Percentiles rank a stretch among this genome's conserved stretches.
Conservation (phyloP, 2,797 vertebrate genomes). For the Tapera naevia region DNA sequence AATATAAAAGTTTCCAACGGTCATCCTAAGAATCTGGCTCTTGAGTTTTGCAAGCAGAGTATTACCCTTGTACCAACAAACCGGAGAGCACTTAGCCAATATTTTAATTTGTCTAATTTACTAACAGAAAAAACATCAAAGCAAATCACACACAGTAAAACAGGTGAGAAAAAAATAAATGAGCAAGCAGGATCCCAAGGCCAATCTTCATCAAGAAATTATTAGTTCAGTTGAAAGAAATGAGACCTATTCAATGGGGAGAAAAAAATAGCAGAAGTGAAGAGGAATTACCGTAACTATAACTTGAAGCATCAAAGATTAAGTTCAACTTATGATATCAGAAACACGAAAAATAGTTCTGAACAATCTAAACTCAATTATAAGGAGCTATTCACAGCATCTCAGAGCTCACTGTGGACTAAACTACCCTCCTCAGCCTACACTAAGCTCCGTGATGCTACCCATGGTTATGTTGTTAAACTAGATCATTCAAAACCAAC, state of each 20-base stretch:
- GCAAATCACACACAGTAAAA: background rate
- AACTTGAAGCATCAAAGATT: background rate
- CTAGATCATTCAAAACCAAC: background rate
- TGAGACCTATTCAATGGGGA: background rate
- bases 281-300: background rate
- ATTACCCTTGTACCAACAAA: background rate
- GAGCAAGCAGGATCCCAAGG: background rate
- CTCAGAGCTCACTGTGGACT: background rate
- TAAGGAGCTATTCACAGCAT: background rate
- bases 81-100: background rate
- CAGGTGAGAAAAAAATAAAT: background rate
- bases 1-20: background rate
- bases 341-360: background rate
- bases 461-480: background rate
- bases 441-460: background rate
- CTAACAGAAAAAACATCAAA: background rate
- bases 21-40: background rate
- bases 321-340: background rate
- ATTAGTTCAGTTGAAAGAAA: background rate
- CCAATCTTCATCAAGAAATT: background rate
- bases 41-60: background rate
- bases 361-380: background rate
- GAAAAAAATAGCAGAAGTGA: background rate
- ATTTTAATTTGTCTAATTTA: background rate
- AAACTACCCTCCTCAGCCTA: background rate